Evolutionary conservation across 2,888 invertebrate genomes (phyloP), one percentile per base, ranked within the genome.

Genomic region (Coremacera marginata): DNA sequence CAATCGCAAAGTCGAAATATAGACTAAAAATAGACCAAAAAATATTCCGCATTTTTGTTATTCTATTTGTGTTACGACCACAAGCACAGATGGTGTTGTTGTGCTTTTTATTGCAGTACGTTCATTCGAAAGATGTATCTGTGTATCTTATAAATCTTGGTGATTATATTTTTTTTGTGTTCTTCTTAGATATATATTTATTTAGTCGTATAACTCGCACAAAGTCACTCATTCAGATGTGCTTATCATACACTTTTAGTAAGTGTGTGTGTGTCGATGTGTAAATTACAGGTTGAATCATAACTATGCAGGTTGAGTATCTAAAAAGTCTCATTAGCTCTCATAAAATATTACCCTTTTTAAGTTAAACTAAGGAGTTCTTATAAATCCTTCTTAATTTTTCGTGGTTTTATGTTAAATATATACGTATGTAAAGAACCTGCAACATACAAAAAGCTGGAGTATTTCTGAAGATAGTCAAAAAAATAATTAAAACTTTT

Each of bases 1-100:
- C 67, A 55, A 31, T 37, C 71, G 44, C 60, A 51, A 71, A 51
- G 44, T 27, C 62, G 62, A 62, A 49, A 19, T 44, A 63, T 34
- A 22, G 5, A 34, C 67, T 67, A 74, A 74, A 74, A 67, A 74
- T 74, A 74, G 55, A 31, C 14, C 31, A 22, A 7, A n/a, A 74
- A 67, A 74, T 63, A 62, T 34, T 74, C 65, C 57, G 60, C 65
- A 74, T 60, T 67, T 67, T 65, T 65, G 49, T 65, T 74, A 7
- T 52, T 57, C 74, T 74, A 55, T 74, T 74, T 74, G 65, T 52
- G 73, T 60, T 27, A 63, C 65, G 51, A 52, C 14, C 37, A 25
- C 34, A 49, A 71, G 19, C 8, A 51, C 7, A 44, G 22, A n/a
- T 49, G 19, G 22, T 37, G 34, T n/a, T 44, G 34, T 9, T n/a